These are phyloP conservation scores for Apocrypta bakeri DNA, from an alignment of 1,140 invertebrate species.

Conservation along the genomic window DNA sequence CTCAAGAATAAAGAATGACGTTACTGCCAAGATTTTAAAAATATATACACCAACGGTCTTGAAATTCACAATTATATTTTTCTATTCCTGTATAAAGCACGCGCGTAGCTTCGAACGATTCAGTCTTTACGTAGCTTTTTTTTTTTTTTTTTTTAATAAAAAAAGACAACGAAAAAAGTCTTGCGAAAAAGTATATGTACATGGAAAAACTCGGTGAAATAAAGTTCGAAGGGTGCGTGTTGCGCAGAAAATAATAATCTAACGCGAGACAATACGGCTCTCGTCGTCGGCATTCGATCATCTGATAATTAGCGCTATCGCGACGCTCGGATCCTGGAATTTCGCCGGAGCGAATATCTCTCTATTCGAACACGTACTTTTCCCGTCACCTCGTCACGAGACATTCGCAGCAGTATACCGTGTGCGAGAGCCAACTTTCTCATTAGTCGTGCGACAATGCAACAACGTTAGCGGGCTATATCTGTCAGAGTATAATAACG, in stretches of 20 bases:
- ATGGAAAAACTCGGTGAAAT: not conserved
- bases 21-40: not conserved
- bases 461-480: conserved; percentile 60
- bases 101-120: no score
- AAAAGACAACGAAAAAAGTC: not conserved
- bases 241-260: conserved; percentile 35
- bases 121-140: no score
- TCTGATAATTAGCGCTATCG: conserved; percentile 50
- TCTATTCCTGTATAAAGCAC: no score
- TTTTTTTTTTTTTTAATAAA: not conserved
- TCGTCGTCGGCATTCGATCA: conserved; percentile 32
- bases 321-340: conserved; percentile 23
- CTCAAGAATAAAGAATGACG: not conserved
- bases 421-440: conserved; percentile 67
- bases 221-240: conserved; percentile 27
- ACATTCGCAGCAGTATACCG: not conserved
- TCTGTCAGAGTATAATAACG: conserved; percentile 65
- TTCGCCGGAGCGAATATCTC: conserved; percentile 9
- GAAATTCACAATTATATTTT: not conserved
- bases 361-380: conserved; percentile 38
- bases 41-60: not conserved
- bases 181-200: no score
- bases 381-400: conserved; percentile 15
- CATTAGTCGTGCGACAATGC: conserved; percentile 70
- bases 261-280: conserved; percentile 22